Conservation (phyloP, 2,797 vertebrate genomes). For the Muscicapa comitata region DNA sequence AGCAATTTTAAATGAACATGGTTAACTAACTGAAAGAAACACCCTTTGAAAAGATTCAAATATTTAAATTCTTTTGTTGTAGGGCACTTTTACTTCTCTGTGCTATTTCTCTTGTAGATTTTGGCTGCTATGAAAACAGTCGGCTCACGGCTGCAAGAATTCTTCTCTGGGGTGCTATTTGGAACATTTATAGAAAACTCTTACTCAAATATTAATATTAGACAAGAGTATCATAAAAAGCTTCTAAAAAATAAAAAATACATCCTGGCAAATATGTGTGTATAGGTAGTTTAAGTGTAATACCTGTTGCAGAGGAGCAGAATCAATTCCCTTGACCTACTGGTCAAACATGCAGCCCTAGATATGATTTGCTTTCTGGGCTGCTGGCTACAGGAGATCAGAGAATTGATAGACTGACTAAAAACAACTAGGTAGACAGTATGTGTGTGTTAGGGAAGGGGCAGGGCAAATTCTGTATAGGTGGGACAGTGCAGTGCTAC, state of each 20-base stretch:
- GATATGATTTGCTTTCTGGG: not conserved
- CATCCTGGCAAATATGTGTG: not conserved
- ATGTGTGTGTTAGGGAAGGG: not conserved
- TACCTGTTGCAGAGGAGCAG: not conserved
- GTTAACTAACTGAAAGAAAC: not conserved
- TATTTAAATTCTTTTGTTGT: not conserved
- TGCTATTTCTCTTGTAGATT: not conserved
- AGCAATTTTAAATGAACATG: not conserved
- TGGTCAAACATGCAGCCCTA: not conserved
- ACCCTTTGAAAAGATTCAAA: not conserved
- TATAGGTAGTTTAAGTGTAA: not conserved
- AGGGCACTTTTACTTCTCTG: not conserved
- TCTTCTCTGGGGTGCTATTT: not conserved
- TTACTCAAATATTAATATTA: not conserved
- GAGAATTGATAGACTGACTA: not conserved
- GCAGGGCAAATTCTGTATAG: not conserved
- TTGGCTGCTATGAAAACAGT: not conserved
- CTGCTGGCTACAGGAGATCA: not conserved
- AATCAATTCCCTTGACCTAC: rapidly evolving
- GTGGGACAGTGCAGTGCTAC: not conserved
- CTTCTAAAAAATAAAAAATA: not conserved
- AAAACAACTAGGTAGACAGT: not conserved
- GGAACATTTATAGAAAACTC: not conserved
- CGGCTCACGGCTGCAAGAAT: not conserved
- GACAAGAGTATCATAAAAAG: not conserved